Base-by-base conservation (phyloP, 2,797 vertebrate genomes). In the Ambastaia sidthimunki region DNA sequence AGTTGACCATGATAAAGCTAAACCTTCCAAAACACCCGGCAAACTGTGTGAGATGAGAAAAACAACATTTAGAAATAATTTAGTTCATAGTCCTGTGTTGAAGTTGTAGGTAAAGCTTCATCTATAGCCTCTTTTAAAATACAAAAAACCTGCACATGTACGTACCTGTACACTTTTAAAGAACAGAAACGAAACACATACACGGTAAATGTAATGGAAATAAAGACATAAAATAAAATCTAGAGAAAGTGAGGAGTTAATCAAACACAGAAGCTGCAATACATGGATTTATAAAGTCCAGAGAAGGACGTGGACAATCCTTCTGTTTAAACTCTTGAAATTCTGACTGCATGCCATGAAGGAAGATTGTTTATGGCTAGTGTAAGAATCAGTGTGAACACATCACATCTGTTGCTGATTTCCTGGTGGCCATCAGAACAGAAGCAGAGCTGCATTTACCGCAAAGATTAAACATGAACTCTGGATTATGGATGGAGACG, bases 381-480 rank as follows among this genome's bases (percentile, higher is more conserved):
- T 72, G 70, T 19, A 15, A 50, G 11, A 78, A 25, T 59, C n/a
- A 28, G 12, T 7, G 5, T 0, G n/a, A 23, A 63, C 47, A 59
- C 48, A 47, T 68, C 65, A 28, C 28, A 69, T 47, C 65, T 76
- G 74, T 54, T 67, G 28, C 7, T 76, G 47, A 67, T 76, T 76
- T 54, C n/a, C 68, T 34, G 48, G 37, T 15, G 7, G n/a, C n/a
- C 19, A 68, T 34, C 44, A 50, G 21, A 71, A 67, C 44, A 12
- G 48, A 47, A 13, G 31, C 31, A 62, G 60, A 41, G 57, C 31
- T 48, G 60, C 41, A 18, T 59, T 57, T 60, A 63, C 44, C 23
- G 59, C 47, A 82, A 80, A 70, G 60, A 59, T 41, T 68, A 71
- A n/a, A 28, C 68, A 54, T 21, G n/a, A 72, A 67, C 15, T 23